Evolutionary conservation across 2,888 invertebrate genomes (phyloP).

Genomic region (Himalopsyche kuldschensis): DNA sequence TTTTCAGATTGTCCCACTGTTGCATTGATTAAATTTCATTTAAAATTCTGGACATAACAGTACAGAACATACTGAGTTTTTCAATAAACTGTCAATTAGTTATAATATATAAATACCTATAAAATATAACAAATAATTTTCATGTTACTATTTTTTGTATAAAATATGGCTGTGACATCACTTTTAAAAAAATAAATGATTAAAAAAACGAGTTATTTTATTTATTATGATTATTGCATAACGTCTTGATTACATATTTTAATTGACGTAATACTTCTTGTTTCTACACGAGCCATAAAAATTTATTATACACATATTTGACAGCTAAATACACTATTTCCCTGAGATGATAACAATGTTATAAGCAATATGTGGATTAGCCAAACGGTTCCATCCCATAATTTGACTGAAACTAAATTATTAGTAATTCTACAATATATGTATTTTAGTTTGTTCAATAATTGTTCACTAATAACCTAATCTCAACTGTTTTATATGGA

Average conservation of each 20-base stretch:
- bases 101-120: neutral
- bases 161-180: constrained; percentile 22
- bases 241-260: neutral
- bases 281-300: neutral
- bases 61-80: neutral
- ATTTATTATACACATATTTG: no score
- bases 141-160: constrained; percentile 5
- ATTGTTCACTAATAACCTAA: no score
- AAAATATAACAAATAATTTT: neutral
- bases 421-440: no score
- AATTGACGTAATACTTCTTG: neutral
- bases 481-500: no score
- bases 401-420: no score
- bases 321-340: no score
- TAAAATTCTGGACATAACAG: neutral
- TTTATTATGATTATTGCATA: neutral
- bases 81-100: neutral
- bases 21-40: neutral
- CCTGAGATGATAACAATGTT: no score
- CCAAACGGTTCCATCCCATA: no score
- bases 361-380: no score
- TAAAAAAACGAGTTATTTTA: neutral
- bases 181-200: constrained; percentile 12
- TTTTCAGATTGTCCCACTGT: no score
- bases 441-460: no score